Evolutionary conservation across 2,113 vertebrate genomes (phyloP).

Genomic region (Oriolus oriolus): DNA sequence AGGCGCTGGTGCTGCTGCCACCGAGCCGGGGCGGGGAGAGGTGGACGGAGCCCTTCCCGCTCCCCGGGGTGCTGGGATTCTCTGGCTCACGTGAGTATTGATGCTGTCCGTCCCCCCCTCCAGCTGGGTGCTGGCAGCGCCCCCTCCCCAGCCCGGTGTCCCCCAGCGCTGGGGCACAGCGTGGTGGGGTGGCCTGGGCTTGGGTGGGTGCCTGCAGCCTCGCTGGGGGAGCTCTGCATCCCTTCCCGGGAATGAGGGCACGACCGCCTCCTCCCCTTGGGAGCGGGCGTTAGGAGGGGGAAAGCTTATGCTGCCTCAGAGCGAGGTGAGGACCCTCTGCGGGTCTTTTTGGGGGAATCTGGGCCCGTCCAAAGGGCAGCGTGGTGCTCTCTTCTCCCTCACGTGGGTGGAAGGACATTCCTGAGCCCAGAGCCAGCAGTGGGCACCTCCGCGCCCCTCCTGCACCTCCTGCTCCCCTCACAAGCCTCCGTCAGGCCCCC

Average conservation of each 20-base stretch:
- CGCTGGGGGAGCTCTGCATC: rapidly evolving
- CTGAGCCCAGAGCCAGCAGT: background rate
- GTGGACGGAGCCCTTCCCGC: background rate
- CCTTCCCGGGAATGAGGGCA: background rate
- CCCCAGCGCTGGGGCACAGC: background rate
- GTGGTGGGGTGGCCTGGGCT: rapidly evolving
- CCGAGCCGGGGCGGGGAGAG: background rate
- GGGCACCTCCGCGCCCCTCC: background rate
- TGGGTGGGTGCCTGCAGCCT: background rate
- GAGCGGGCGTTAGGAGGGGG: background rate
- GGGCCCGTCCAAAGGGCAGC: rapidly evolving
- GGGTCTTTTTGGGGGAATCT: rapidly evolving
- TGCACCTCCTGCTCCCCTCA: rapidly evolving
- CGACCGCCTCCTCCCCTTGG: rapidly evolving
- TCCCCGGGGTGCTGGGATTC: rapidly evolving
- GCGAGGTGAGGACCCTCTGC: background rate
- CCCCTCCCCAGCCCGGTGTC: background rate
- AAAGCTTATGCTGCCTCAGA: background rate
- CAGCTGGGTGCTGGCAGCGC: rapidly evolving
- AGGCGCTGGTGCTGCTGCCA: rapidly evolving
- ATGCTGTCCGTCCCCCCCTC: background rate
- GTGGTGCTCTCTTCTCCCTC: background rate
- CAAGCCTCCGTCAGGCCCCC: rapidly evolving
- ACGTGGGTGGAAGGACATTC: rapidly evolving
- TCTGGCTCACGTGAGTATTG: background rate